A percentile compares a stretch with the other conserved stretches of the same genome.
phyloP scores from a whole-genome alignment of 2,797 vertebrate genomes.

The Sebastolobus altivelis region DNA sequence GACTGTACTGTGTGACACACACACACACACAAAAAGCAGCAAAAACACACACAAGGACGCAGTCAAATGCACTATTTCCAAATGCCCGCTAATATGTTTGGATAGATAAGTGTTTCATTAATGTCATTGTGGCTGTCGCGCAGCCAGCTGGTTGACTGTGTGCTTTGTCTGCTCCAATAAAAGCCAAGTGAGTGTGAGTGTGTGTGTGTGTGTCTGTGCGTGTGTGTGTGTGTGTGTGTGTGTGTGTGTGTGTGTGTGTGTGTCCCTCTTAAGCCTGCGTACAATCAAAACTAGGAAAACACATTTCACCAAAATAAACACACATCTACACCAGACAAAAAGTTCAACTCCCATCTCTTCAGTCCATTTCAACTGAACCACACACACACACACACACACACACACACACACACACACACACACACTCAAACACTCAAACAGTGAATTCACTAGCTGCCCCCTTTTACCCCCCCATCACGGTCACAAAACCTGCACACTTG shows the following conservation, averaged over 20 bases:
- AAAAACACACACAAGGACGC: conserved; percentile 8
- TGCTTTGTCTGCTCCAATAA: conserved; percentile 68
- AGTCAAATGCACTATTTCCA: conserved; percentile 36
- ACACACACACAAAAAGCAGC: background rate
- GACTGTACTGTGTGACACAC: conserved; percentile 26
- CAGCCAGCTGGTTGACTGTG: conserved; percentile 67
- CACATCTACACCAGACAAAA: conserved; percentile 40
- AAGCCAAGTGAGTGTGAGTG: conserved; percentile 53
- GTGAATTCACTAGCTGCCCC: conserved; percentile 33
- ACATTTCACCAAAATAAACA: conserved; percentile 55
- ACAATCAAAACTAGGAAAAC: conserved; percentile 57
- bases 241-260: background rate
- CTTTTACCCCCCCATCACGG: background rate
- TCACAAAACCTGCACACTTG: conserved; percentile 44
- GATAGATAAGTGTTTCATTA: conserved; percentile 71
- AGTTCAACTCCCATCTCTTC: conserved; percentile 29
- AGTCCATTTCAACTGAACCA: conserved; percentile 36
- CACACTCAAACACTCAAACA: conserved; percentile 15
- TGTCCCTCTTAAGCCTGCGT: conserved; percentile 35
- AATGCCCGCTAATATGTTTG: conserved; percentile 62
- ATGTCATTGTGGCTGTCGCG: conserved; percentile 60
- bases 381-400: background rate
- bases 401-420: conserved; percentile 1
- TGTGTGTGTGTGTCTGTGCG: conserved; percentile 13
- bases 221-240: background rate